Base-by-base conservation (phyloP, 2,888 invertebrate species). In the Sinhomidia bicolor region DNA sequence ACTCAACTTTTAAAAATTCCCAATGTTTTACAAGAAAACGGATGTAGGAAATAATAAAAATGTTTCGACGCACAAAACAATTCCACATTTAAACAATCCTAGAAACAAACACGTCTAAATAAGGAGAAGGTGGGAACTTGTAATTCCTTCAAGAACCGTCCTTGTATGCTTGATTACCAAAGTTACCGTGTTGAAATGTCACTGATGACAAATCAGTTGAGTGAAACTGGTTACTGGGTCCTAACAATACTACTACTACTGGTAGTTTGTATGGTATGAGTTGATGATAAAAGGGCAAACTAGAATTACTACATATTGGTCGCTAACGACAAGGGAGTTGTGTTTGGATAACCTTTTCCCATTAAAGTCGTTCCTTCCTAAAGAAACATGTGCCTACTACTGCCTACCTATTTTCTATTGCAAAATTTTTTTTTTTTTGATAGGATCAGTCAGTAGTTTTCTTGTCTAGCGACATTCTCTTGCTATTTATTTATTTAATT, bases 201-300 rank as follows among this genome's bases (percentile, higher is more conserved):
- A 78, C 29, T 78, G 62, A 44, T 85, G 85, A 85, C 85, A 85
- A 85, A 85, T 85, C 85, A 62, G 57, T 54, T 78, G 29, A 17
- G n/a, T 23, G 23, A 85, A 85, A 85, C 76, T 47, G 85, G 76
- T 85, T 85, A 57, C 12, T 14, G n/a, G n/a, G n/a, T n/a, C n/a
- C n/a, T n/a, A n/a, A n/a, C n/a, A n/a, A n/a, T n/a, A n/a, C n/a
- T n/a, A n/a, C n/a, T n/a, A n/a, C n/a, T n/a, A n/a, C n/a, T n/a
- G n/a, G n/a, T n/a, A n/a, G n/a, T n/a, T n/a, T n/a, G n/a, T n/a
- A n/a, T 17, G 57, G 17, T 57, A 54, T 54, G 51, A 57, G 20
- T 23, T 20, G 20, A 9, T 20, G 20, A 57, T n/a, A 9, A 1
- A n/a, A 57, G 57, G 10, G 23, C 6, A 54, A n/a, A 17, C 57